Evolutionary conservation across 2,113 vertebrate species (phyloP).

Genomic region (Motacilla alba): DNA sequence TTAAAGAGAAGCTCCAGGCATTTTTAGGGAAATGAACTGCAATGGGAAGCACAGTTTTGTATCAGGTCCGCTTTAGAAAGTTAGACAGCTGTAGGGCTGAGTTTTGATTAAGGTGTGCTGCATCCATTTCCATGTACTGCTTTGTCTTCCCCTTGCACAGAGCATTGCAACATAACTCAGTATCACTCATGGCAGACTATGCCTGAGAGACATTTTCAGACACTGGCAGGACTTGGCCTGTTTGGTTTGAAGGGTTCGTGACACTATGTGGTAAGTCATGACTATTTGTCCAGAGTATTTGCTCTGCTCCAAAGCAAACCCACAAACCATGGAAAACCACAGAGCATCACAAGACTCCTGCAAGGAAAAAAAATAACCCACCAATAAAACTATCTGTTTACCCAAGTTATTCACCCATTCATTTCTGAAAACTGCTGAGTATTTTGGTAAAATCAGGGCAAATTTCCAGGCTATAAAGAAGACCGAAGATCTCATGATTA

Average conservation of each 20-base stretch:
- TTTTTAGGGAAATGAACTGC: not conserved
- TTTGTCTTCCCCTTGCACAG: not conserved
- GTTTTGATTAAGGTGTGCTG: not conserved
- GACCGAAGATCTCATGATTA: not conserved
- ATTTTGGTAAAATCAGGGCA: conserved; percentile 1
- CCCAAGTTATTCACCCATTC: not conserved
- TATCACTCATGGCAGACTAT: not conserved
- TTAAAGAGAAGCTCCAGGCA: not conserved
- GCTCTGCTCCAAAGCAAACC: not conserved
- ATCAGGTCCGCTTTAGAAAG: not conserved
- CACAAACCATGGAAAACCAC: not conserved
- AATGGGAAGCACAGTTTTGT: not conserved
- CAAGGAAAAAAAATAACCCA: not conserved
- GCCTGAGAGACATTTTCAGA: not conserved
- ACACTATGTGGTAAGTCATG: not conserved
- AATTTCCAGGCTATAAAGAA: not conserved
- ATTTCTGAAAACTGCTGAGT: not conserved
- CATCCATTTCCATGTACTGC: not conserved
- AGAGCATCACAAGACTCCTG: not conserved
- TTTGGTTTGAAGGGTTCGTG: not conserved
- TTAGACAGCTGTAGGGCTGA: not conserved
- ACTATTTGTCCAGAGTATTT: not conserved
- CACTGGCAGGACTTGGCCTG: not conserved
- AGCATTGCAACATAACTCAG: not conserved
- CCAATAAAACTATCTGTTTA: not conserved